Evolutionary conservation across 1,140 invertebrate genomes (phyloP).

Genomic region (Lepidurus couesii): DNA sequence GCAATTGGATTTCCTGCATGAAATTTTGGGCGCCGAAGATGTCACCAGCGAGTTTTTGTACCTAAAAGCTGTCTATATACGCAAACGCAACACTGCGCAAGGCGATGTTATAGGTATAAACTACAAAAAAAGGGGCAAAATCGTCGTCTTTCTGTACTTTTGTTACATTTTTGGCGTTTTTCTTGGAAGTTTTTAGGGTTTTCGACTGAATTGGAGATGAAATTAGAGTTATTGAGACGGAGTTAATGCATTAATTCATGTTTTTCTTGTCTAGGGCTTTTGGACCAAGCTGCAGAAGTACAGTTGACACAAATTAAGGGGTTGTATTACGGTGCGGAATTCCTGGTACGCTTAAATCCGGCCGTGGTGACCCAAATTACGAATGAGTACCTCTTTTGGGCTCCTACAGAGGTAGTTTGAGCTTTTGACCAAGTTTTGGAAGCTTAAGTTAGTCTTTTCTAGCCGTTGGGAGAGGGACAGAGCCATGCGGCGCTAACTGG

Average conservation of each 20-base stretch:
- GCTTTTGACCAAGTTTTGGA: not conserved
- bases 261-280: conserved; percentile 49
- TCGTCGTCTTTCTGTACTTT: not conserved
- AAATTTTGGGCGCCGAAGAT: conserved; percentile 61
- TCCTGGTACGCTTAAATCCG: conserved; percentile 71
- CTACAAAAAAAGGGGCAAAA: not conserved
- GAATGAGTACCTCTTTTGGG: conserved; percentile 67
- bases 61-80: conserved; percentile 60
- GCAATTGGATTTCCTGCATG: conserved; percentile 78
- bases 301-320: conserved; percentile 59
- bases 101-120: conserved; percentile 43
- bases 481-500: conserved; percentile 46
- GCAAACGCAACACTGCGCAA: conserved; percentile 49
- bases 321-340: conserved; percentile 64
- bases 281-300: conserved; percentile 64
- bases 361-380: conserved; percentile 76
- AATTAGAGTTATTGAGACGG: no score
- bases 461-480: conserved; percentile 49
- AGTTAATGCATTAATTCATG: not conserved
- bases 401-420: conserved; percentile 52
- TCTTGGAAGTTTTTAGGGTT: no score
- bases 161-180: conserved; percentile 33
- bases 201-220: no score
- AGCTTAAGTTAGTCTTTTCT: conserved; percentile 36
- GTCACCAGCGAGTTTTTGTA: conserved; percentile 54